Evolutionary conservation across 1,140 invertebrate species (phyloP).

Genomic region (Polypedilum pembai): DNA sequence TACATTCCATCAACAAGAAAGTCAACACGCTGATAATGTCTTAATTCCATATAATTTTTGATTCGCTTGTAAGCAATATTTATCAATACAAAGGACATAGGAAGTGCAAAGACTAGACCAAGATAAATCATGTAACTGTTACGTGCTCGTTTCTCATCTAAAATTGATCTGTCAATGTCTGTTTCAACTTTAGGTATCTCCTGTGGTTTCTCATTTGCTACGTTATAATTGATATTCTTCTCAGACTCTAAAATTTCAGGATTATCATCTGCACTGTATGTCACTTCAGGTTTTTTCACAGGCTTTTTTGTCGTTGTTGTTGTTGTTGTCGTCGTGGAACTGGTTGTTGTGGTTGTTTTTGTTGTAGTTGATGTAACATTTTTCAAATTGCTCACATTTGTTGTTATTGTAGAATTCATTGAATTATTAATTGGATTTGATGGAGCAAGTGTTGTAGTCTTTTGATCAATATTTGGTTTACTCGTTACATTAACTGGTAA

Average conservation of each 20-base stretch:
- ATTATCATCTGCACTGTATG: slow-evolving; percentile 33
- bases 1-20: slow-evolving; percentile 61
- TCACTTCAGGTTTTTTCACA: slow-evolving; percentile 37
- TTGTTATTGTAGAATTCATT: not conserved
- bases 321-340: slow-evolving; percentile 33
- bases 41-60: slow-evolving; percentile 53
- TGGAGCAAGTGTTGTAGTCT: not conserved
- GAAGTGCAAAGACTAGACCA: slow-evolving; percentile 46
- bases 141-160: slow-evolving; percentile 44
- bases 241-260: slow-evolving; percentile 29
- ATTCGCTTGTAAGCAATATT: slow-evolving; percentile 50
- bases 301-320: slow-evolving; percentile 36
- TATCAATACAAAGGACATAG: slow-evolving; percentile 45
- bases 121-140: slow-evolving; percentile 44
- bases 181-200: slow-evolving; percentile 30
- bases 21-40: slow-evolving; percentile 57
- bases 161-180: slow-evolving; percentile 36
- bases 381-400: not conserved
- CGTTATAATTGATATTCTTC: slow-evolving; percentile 7
- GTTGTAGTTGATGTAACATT: slow-evolving; percentile 18
- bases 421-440: not conserved
- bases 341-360: not conserved
- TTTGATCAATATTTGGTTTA: not conserved
- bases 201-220: not conserved
- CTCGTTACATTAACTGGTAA: not conserved